These are phyloP conservation scores for Coregonus ussuriensis DNA, from an alignment of 2,797 vertebrate genomes.

Conservation along the genomic window DNA sequence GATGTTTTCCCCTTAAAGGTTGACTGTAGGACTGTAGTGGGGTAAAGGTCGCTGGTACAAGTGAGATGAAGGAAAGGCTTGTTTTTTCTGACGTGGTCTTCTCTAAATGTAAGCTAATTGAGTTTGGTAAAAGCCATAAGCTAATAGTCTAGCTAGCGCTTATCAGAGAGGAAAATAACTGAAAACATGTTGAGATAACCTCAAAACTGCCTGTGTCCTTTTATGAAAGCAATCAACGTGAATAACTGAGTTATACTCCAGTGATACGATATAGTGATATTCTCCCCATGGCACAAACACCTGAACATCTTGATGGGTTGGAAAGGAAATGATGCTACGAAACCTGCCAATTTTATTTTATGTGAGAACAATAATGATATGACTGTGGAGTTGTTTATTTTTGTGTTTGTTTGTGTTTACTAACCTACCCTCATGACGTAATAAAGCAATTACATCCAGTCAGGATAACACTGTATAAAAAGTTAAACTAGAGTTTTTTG, in stretches of 20 bases:
- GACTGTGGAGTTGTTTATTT: slow-evolving; percentile 48
- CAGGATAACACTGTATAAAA: slow-evolving; percentile 80
- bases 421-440: slow-evolving; percentile 71
- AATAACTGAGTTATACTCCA: not conserved
- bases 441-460: slow-evolving; percentile 76
- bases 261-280: slow-evolving; percentile 62
- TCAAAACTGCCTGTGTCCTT: slow-evolving; percentile 77
- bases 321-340: slow-evolving; percentile 65
- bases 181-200: slow-evolving; percentile 59
- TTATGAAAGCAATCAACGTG: slow-evolving; percentile 65
- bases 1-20: slow-evolving; percentile 11
- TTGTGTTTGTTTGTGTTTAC: slow-evolving; percentile 27
- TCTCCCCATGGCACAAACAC: slow-evolving; percentile 70
- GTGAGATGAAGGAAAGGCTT: not conserved
- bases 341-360: slow-evolving; percentile 79
- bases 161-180: slow-evolving; percentile 48
- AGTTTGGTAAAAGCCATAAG: slow-evolving; percentile 75
- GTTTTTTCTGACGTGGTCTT: slow-evolving; percentile 43
- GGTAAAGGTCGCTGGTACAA: slow-evolving; percentile 13
- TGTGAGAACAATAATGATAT: slow-evolving; percentile 57
- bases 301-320: slow-evolving; percentile 55
- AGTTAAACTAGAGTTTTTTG: slow-evolving; percentile 56
- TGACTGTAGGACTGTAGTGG: slow-evolving; percentile 10
- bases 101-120: slow-evolving; percentile 54
- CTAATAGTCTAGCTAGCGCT: slow-evolving; percentile 73